Evolutionary conservation across 2,888 invertebrate species (phyloP), one percentile per base, ranked within the genome.

Genomic region (Vannuccia rotundouncinata): DNA sequence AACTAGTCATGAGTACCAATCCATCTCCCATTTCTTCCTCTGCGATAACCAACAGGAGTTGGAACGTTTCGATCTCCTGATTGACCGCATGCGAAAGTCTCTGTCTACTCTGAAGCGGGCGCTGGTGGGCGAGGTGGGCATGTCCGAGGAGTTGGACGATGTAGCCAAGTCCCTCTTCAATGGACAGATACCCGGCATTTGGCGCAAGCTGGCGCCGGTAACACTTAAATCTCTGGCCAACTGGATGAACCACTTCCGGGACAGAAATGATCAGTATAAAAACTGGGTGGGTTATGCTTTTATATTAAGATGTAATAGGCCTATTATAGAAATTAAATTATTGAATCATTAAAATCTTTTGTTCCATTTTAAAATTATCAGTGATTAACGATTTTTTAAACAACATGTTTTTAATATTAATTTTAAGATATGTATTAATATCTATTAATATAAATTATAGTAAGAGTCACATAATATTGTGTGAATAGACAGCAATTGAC

Each of bases 91-190:
- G 91, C 89, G 89, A 22, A 89, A 88, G 81, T 93, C 93, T 0
- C 89, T 95, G 60, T 89, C 91, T 0, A 90, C 93, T 77, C 89
- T 95, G 13, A 91, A 82, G 74, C 84, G 92, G 91, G 95, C 95
- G 0, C 89, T 95, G 80, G 92, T 93, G 0, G 95, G 95, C 31
- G 94, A 95, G 89, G 94, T 95, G 83, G 94, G 95, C 77, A 94
- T 95, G 94, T 94, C 95, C 87, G 90, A 91, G 27, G 90, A 92
- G 73, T 88, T 95, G 82, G 95, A 95, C 88, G 93, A 92, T 86
- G 92, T 95, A 30, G 91, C 94, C 0, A 91, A 91, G 86, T 91
- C 93, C 13, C 89, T 95, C 84, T 94, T 92, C 89, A 95, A 95
- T 88, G 95, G 95, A 1, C 92, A 92, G 84, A 89, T 95, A 84